Evolutionary conservation across 2,113 vertebrate genomes (phyloP).

Genomic region (Gila orcuttii): DNA sequence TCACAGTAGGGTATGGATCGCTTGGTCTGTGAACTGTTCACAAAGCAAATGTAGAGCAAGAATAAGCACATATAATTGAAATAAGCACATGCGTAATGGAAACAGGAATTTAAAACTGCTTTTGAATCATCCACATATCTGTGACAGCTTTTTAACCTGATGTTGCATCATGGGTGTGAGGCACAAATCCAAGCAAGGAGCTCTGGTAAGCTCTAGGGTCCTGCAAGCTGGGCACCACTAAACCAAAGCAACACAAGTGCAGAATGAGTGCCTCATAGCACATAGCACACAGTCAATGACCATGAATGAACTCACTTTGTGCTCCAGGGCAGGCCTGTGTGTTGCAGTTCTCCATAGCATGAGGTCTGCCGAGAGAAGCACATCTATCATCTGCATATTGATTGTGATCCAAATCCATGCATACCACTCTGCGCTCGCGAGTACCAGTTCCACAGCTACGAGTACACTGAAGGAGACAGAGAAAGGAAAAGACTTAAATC

Average conservation of each 20-base stretch:
- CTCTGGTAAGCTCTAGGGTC: conserved; percentile 70
- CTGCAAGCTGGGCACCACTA: conserved; percentile 84
- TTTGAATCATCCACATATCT: conserved; percentile 3
- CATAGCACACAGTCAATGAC: not conserved
- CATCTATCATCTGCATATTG: conserved; percentile 78
- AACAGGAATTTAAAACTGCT: not conserved
- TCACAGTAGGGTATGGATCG: conserved; percentile 43
- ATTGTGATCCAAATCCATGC: conserved; percentile 75
- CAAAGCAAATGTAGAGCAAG: conserved; percentile 5
- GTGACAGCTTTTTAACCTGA: conserved; percentile 51
- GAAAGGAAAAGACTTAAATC: not conserved
- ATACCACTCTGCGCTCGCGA: conserved; percentile 83
- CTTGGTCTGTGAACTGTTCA: conserved; percentile 59
- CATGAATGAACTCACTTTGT: conserved; percentile 77
- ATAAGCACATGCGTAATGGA: not conserved
- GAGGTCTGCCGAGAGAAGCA: conserved; percentile 71
- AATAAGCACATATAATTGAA: conserved; percentile 33
- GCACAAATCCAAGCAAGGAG: conserved; percentile 64
- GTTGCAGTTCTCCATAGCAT: conserved; percentile 81
- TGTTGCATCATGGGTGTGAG: conserved; percentile 66
- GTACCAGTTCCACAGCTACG: conserved; percentile 83
- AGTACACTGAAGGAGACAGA: conserved; percentile 78
- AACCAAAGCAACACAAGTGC: not conserved
- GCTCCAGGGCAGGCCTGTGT: conserved; percentile 79
- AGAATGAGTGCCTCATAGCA: not conserved